Evolutionary conservation across 2,888 invertebrate species (phyloP).

Genomic region (Hypercompe scribonia): DNA sequence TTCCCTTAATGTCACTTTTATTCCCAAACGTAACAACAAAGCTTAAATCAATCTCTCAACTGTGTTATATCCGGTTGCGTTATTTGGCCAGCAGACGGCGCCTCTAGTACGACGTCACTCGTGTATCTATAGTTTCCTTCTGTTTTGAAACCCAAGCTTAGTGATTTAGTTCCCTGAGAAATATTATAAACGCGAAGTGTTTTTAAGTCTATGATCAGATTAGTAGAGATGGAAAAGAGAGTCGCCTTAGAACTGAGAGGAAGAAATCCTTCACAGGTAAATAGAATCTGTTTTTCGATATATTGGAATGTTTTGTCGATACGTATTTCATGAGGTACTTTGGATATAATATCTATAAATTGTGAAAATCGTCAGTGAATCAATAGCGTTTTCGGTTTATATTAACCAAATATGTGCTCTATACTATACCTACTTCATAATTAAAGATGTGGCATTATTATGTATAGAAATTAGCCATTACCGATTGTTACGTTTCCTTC

Average conservation of each 20-base stretch:
- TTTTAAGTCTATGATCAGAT: constrained; percentile 65
- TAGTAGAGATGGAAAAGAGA: constrained; percentile 94
- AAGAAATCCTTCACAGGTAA: constrained; percentile 95
- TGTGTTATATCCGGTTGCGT: constrained; percentile 69
- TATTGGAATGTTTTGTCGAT: constrained; percentile 86
- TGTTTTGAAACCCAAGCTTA: constrained; percentile 87
- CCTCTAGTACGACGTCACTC: constrained; percentile 82
- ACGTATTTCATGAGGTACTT: constrained; percentile 80
- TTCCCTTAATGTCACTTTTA: constrained; percentile 20
- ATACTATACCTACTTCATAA: constrained; percentile 58
- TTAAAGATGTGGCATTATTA: constrained; percentile 80
- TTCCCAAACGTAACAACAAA: constrained; percentile 21
- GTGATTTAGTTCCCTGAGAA: constrained; percentile 80
- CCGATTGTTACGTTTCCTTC: constrained; percentile 84
- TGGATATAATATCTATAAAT: constrained; percentile 64
- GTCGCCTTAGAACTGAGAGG: constrained; percentile 98
- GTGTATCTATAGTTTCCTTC: constrained; percentile 87
- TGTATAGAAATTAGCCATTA: constrained; percentile 82
- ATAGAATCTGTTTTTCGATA: constrained; percentile 75
- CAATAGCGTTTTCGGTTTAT: constrained; percentile 34
- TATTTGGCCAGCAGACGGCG: constrained; percentile 77
- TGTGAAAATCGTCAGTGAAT: constrained; percentile 51
- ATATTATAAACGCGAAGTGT: constrained; percentile 73
- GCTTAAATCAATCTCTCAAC: constrained; percentile 55
- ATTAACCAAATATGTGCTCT: constrained; percentile 30